These are phyloP conservation scores for Amphiprion clarkii DNA, from an alignment of 2,797 vertebrate species.

Conservation along the genomic window DNA sequence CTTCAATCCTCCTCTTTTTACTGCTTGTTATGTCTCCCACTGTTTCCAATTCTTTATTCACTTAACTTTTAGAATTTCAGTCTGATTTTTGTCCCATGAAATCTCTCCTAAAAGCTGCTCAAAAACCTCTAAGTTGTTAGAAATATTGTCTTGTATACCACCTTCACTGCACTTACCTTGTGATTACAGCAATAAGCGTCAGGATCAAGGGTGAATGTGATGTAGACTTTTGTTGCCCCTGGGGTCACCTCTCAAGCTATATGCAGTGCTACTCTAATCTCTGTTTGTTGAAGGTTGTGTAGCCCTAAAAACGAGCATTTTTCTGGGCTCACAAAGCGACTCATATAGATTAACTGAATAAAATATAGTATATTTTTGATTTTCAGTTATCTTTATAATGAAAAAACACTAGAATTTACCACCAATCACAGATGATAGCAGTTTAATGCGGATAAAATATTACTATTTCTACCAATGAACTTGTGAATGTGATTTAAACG, in stretches of 20 bases:
- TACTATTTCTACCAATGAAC: background rate
- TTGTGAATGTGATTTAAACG: background rate
- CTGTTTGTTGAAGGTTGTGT: background rate
- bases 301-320: background rate
- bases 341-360: background rate
- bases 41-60: background rate
- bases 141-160: background rate
- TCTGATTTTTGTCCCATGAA: background rate
- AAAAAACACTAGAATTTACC: background rate
- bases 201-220: background rate
- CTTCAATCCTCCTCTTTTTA: background rate
- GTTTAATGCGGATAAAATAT: background rate
- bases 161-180: background rate
- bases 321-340: background rate
- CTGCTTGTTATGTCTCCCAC: background rate
- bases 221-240: background rate
- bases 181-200: background rate
- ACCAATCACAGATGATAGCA: background rate
- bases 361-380: background rate
- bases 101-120: background rate
- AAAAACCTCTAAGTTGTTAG: background rate
- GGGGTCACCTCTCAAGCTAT: background rate
- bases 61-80: background rate
- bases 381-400: background rate
- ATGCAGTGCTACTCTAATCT: background rate